Evolutionary conservation across 2,113 vertebrate species (phyloP).

Genomic region (Orientallactaga bullata): DNA sequence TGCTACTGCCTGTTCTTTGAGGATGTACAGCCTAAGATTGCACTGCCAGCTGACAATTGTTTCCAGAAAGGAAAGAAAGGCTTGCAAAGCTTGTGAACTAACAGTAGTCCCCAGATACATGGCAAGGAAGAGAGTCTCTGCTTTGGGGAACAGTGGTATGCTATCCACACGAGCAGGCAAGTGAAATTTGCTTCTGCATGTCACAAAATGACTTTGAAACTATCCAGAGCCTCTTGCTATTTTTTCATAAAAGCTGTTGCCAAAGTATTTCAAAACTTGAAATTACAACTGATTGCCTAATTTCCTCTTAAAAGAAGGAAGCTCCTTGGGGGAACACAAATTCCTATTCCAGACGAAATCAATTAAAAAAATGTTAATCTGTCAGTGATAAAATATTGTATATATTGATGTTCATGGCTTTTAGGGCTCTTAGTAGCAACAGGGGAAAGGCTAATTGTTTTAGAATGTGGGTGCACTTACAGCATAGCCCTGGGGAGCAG

Average conservation of each 20-base stretch:
- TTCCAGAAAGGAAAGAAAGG: conserved; percentile 48
- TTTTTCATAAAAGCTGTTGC: conserved; percentile 64
- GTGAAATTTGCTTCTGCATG: not conserved
- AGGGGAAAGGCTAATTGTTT: conserved; percentile 57
- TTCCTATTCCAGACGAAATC: conserved; percentile 52
- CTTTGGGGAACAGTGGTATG: not conserved
- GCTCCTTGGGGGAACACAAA: conserved; percentile 37
- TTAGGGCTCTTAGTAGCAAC: conserved; percentile 61
- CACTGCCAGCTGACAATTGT: not conserved
- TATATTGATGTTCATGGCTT: conserved; percentile 66
- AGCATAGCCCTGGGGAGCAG: conserved; percentile 41
- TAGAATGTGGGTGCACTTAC: conserved; percentile 55
- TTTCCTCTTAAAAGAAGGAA: conserved; percentile 64
- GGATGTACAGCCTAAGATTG: not conserved
- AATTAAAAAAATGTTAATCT: conserved; percentile 54
- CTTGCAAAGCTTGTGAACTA: not conserved
- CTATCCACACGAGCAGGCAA: not conserved
- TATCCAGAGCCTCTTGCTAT: conserved; percentile 26
- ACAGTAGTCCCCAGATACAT: not conserved
- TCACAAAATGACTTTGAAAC: conserved; percentile 61
- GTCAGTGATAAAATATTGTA: conserved; percentile 69
- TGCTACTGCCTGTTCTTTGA: not conserved
- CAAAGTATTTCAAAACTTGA: conserved; percentile 70
- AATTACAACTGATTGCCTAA: conserved; percentile 35
- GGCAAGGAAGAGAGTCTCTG: conserved; percentile 1